phyloP scores from a whole-genome alignment of 2,888 invertebrate genomes.

The Leptura quadrifasciata region DNA sequence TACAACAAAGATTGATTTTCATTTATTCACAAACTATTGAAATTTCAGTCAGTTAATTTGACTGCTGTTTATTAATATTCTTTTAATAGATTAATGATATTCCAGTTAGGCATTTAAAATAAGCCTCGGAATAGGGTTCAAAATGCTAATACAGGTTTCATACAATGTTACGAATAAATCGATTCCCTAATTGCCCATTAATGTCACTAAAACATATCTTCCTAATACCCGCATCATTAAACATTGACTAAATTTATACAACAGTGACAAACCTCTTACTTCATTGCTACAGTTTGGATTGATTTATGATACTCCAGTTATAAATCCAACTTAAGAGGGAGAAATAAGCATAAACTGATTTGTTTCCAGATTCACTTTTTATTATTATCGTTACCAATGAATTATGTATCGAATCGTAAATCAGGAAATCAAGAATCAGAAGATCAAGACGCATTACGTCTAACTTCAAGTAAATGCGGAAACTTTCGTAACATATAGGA shows the following conservation, averaged over 20 bases:
- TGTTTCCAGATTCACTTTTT: not conserved
- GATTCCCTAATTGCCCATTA: not conserved
- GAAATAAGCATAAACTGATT: slow-evolving; percentile 2
- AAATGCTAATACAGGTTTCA: not conserved
- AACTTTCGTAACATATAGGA: slow-evolving; percentile 32
- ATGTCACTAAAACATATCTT: not conserved
- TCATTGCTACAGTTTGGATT: not conserved
- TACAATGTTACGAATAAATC: not conserved
- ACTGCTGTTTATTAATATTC: too few relatives aligned
- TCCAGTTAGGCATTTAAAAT: not conserved
- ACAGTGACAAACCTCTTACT: not conserved
- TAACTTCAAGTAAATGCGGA: slow-evolving; percentile 23
- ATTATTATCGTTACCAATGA: slow-evolving; percentile 5
- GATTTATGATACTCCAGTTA: not conserved
- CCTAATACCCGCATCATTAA: not conserved
- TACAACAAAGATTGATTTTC: too few relatives aligned
- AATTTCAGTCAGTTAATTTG: too few relatives aligned
- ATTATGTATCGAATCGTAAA: slow-evolving; percentile 16
- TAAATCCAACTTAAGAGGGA: not conserved
- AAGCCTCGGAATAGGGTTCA: not conserved
- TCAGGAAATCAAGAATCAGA: slow-evolving; percentile 5
- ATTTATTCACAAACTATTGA: too few relatives aligned
- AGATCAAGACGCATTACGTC: not conserved
- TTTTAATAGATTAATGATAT: too few relatives aligned
- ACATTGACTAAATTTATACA: not conserved